Evolutionary conservation across 2,888 invertebrate species (phyloP).

Genomic region (Spatulosminthurus flaviceps): DNA sequence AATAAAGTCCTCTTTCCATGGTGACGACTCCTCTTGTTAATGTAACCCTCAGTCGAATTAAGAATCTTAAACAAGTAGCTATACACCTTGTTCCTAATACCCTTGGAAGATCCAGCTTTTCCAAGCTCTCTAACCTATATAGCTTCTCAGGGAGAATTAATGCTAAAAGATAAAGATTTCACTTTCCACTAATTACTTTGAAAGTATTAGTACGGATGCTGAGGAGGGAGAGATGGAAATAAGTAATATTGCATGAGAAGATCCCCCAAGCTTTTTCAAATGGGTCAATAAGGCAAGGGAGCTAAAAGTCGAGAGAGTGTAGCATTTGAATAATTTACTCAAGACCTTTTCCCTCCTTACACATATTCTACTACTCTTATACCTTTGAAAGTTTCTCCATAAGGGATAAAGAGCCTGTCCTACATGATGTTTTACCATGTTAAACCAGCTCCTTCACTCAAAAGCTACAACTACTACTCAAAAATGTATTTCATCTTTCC

Average conservation of each 20-base stretch:
- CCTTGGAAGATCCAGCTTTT: too few species aligned
- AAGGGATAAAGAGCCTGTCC: too few species aligned
- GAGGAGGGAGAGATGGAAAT: not conserved
- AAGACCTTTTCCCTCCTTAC: not conserved
- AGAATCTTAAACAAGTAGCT: not conserved
- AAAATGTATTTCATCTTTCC: too few species aligned
- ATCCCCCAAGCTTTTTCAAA: not conserved
- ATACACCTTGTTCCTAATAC: too few species aligned
- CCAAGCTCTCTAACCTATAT: too few species aligned
- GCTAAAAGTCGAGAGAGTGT: not conserved
- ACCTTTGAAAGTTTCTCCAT: too few species aligned
- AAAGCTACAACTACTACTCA: too few species aligned
- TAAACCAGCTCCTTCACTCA: too few species aligned
- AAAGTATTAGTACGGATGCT: conserved; percentile 1
- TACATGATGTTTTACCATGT: too few species aligned
- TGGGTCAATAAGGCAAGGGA: conserved; percentile 2
- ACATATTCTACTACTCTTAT: too few species aligned
- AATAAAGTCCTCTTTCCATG: not conserved
- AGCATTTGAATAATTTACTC: conserved; percentile 4
- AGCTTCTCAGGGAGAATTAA: not conserved
- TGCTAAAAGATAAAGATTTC: conserved; percentile 3
- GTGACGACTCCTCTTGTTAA: not conserved
- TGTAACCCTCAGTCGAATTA: not conserved
- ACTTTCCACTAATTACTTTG: conserved; percentile 8
- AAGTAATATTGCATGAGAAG: not conserved